Conservation (phyloP, 2,797 vertebrate genomes). For the Antrozous pallidus region DNA sequence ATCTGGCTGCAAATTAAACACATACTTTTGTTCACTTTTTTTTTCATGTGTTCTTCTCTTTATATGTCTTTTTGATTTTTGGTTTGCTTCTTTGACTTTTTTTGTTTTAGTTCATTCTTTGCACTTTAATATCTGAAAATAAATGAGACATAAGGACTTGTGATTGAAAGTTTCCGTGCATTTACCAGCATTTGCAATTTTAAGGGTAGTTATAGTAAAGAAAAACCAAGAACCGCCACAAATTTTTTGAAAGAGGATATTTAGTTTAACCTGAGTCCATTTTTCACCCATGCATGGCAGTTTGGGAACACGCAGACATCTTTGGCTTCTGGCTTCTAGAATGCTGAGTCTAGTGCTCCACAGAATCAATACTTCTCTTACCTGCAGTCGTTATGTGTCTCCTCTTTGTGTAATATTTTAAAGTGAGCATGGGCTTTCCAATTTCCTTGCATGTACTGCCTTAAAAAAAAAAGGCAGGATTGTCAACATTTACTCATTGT, state of each 20-base stretch:
- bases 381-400: conserved; percentile 62
- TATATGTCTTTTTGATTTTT: conserved; percentile 59
- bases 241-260: conserved; percentile 71
- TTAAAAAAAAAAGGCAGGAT: conserved; percentile 66
- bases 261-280: conserved; percentile 75
- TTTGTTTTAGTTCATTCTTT: conserved; percentile 77
- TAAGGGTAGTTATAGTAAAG: conserved; percentile 55
- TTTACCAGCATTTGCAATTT: conserved; percentile 60
- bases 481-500: conserved; percentile 64
- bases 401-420: conserved; percentile 69
- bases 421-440: conserved; percentile 81
- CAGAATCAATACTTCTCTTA: conserved; percentile 58
- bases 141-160: conserved; percentile 75
- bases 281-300: conserved; percentile 85
- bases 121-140: conserved; percentile 79
- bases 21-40: conserved; percentile 84
- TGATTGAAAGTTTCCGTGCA: conserved; percentile 50
- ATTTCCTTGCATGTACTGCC: conserved; percentile 82
- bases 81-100: conserved; percentile 76
- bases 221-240: conserved; percentile 58
- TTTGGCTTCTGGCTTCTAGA: conserved; percentile 82
- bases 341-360: conserved; percentile 82
- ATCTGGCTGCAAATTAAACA: conserved; percentile 86
- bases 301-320: conserved; percentile 81
- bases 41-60: conserved; percentile 37